Evolutionary conservation across 2,888 invertebrate species (phyloP).

Genomic region (Synanthedon myopaeformis): DNA sequence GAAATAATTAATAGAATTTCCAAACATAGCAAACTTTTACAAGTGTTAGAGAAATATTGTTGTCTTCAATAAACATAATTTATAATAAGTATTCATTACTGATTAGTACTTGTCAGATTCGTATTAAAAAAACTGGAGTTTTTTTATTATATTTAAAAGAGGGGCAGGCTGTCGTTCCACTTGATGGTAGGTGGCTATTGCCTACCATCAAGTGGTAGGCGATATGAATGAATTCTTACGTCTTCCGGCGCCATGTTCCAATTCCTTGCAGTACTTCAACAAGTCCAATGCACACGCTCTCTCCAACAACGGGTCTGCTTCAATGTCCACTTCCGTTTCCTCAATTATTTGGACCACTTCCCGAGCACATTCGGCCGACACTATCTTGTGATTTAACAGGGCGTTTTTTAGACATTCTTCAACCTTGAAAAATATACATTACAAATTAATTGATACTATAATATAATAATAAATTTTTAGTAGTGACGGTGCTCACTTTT

Average conservation of each 20-base stretch:
- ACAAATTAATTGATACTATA: not conserved
- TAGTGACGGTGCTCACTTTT: too few species aligned
- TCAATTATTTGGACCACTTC: constrained; percentile 92
- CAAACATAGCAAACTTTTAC: too few species aligned
- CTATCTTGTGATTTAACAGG: constrained; percentile 78
- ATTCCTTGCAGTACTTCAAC: constrained; percentile 80
- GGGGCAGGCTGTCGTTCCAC: too few species aligned
- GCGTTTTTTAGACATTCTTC: constrained; percentile 94
- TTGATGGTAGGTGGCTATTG: not conserved
- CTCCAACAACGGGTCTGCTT: constrained; percentile 92
- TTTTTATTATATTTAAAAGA: too few species aligned
- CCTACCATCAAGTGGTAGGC: not conserved
- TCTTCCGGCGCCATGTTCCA: constrained; percentile 91
- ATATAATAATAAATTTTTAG: too few species aligned
- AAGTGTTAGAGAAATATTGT: too few species aligned
- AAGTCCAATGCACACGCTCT: constrained; percentile 89
- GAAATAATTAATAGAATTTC: too few species aligned
- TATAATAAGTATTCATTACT: too few species aligned
- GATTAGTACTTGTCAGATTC: too few species aligned
- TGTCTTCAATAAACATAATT: too few species aligned
- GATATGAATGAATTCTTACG: constrained; percentile 71
- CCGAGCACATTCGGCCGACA: constrained; percentile 79
- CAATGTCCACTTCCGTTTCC: constrained; percentile 92
- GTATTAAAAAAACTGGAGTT: too few species aligned
- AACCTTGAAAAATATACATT: constrained; percentile 59